Conservation (phyloP, 2,797 vertebrate species). For the Taenioides sp. region DNA sequence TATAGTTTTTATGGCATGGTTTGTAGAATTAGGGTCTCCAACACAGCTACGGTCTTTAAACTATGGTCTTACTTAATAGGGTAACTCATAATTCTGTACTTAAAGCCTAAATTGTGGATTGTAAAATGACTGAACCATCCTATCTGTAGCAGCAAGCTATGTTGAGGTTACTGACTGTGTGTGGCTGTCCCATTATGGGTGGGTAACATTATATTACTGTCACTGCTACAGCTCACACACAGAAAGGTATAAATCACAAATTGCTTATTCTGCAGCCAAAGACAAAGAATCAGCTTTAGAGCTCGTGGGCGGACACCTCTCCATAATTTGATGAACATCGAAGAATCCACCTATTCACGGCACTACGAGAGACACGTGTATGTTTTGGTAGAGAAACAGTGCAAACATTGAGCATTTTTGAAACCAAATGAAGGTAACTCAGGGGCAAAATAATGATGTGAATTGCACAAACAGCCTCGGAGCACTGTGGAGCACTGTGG, state of each 20-base stretch:
- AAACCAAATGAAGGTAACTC: constrained; percentile 26
- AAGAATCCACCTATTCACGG: constrained; percentile 29
- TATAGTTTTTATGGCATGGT: not conserved
- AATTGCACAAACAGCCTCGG: constrained; percentile 15
- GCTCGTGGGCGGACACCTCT: constrained; percentile 51
- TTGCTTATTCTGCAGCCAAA: constrained; percentile 22
- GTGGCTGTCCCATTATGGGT: constrained; percentile 71
- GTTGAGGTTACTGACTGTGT: constrained; percentile 66
- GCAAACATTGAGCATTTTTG: constrained; percentile 20
- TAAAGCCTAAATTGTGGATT: constrained; percentile 48
- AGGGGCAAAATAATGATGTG: constrained; percentile 16
- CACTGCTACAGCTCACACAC: constrained; percentile 59
- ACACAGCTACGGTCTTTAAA: not conserved
- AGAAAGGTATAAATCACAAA: constrained; percentile 63
- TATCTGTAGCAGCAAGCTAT: constrained; percentile 43
- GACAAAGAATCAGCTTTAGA: constrained; percentile 49
- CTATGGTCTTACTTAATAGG: not conserved
- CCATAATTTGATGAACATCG: constrained; percentile 42
- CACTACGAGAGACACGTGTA: constrained; percentile 32
- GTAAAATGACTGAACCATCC: constrained; percentile 54
- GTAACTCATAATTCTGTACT: constrained; percentile 9
- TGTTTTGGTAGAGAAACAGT: constrained; percentile 24
- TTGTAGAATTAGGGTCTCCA: too few relatives aligned
- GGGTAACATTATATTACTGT: constrained; percentile 70
- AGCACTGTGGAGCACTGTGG: constrained; percentile 2